Evolutionary conservation across 1,140 invertebrate genomes (phyloP).

Genomic region (Rhagoletis pomonella): DNA sequence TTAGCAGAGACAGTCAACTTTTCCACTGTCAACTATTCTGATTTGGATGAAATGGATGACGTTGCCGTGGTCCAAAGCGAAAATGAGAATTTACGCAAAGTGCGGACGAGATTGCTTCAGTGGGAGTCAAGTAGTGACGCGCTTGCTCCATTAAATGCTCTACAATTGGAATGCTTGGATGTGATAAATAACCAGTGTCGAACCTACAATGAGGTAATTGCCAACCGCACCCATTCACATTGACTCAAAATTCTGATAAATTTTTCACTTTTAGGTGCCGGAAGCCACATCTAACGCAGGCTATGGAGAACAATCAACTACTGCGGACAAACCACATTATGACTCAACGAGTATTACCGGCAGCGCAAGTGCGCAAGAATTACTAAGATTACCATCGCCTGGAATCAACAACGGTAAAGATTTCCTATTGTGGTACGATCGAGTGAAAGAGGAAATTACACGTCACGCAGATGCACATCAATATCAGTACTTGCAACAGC

Average conservation of each 20-base stretch:
- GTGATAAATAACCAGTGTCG: slow-evolving; percentile 25
- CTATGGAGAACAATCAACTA: not conserved
- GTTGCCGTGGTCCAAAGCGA: slow-evolving; percentile 72
- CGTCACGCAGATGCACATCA: slow-evolving; percentile 71
- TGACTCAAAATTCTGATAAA: not conserved
- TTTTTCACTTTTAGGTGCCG: not conserved
- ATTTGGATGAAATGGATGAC: slow-evolving; percentile 67
- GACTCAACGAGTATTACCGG: not conserved
- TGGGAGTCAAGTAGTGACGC: slow-evolving; percentile 86
- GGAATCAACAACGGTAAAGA: slow-evolving; percentile 72
- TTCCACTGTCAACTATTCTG: slow-evolving; percentile 15
- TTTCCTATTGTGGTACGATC: slow-evolving; percentile 70
- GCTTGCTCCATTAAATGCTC: slow-evolving; percentile 83
- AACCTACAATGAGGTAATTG: slow-evolving; percentile 12
- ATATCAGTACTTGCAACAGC: slow-evolving; percentile 80
- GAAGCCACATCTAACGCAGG: not conserved
- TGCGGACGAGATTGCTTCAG: slow-evolving; percentile 82
- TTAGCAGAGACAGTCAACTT: not conserved
- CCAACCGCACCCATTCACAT: not conserved
- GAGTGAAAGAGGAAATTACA: slow-evolving; percentile 71
- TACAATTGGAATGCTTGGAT: slow-evolving; percentile 80
- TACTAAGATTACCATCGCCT: slow-evolving; percentile 38
- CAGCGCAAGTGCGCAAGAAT: slow-evolving; percentile 7
- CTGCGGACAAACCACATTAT: not conserved
- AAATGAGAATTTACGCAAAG: slow-evolving; percentile 78